These are phyloP conservation scores for Gymnodraco acuticeps DNA, from an alignment of 2,797 vertebrate species.

Conservation along the genomic window DNA sequence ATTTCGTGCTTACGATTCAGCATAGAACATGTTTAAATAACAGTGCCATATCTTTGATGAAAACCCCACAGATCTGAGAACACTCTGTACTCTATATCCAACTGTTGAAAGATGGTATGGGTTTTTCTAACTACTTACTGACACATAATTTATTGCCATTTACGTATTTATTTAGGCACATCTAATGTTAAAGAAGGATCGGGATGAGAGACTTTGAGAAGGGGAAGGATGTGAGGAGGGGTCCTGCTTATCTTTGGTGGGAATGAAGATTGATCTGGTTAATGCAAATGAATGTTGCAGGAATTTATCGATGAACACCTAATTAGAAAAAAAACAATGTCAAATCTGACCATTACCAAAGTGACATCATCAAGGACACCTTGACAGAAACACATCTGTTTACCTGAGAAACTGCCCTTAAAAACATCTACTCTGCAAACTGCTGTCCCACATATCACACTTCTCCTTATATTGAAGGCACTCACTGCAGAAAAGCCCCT, in stretches of 20 bases:
- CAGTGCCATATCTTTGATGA: constrained; percentile 84
- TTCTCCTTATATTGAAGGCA: constrained; percentile 18
- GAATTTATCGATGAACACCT: constrained; percentile 59
- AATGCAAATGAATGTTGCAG: constrained; percentile 69
- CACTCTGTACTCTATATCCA: constrained; percentile 47
- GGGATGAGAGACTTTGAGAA: constrained; percentile 37
- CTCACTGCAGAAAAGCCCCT: constrained; percentile 49
- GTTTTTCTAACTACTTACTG: constrained; percentile 72
- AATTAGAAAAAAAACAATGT: constrained; percentile 65
- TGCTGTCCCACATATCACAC: constrained; percentile 72
- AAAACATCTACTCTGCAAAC: constrained; percentile 32
- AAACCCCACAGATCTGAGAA: constrained; percentile 72
- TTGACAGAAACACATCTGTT: constrained; percentile 27
- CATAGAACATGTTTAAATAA: constrained; percentile 76
- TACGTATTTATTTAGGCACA: constrained; percentile 80
- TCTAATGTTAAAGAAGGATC: constrained; percentile 68
- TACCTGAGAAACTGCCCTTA: constrained; percentile 24
- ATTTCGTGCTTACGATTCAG: constrained; percentile 76
- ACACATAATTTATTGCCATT: constrained; percentile 82
- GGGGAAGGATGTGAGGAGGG: constrained; percentile 38
- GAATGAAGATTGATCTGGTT: constrained; percentile 86
- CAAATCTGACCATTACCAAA: constrained; percentile 81
- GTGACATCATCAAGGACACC: constrained; percentile 54
- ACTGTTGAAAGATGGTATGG: constrained; percentile 62
- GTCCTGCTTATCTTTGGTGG: constrained; percentile 78